Conservation (phyloP, 2,797 vertebrate species). For the Acanthopagrus latus region DNA sequence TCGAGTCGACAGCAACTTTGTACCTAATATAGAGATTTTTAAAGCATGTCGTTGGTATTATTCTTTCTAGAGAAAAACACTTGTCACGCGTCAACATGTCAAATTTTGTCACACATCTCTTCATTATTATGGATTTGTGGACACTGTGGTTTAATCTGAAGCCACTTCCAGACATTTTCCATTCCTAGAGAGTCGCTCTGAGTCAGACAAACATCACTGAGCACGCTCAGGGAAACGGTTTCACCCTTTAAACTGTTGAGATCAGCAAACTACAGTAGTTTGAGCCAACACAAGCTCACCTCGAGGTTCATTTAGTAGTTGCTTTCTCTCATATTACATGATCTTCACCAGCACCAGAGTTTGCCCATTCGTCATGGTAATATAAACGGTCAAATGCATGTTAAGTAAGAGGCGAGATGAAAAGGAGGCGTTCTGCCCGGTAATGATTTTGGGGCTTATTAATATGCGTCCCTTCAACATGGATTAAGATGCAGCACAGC, state of each 20-base stretch:
- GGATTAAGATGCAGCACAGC: too few relatives aligned
- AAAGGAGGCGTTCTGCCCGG: too few relatives aligned
- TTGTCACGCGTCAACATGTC: not conserved
- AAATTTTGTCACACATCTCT: not conserved
- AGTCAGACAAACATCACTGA: not conserved
- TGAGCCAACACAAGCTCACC: not conserved
- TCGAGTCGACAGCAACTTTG: not conserved
- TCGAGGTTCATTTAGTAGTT: not conserved
- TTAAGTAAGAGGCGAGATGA: too few relatives aligned
- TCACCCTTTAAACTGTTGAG: too few relatives aligned
- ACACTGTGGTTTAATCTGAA: not conserved
- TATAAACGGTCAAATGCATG: too few relatives aligned
- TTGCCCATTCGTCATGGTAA: too few relatives aligned
- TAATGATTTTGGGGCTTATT: too few relatives aligned
- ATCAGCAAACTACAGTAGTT: too few relatives aligned
- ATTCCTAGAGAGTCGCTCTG: not conserved
- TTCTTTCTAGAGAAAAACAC: constrained; percentile 2
- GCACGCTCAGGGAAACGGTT: not conserved
- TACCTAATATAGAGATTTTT: not conserved
- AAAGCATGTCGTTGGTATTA: not conserved
- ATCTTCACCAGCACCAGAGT: too few relatives aligned
- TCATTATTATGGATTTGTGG: not conserved
- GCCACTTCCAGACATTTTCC: not conserved
- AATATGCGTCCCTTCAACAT: too few relatives aligned
- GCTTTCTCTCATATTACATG: too few relatives aligned